Percentiles rank a stretch among this genome's conserved stretches.
Evolutionary conservation across 2,888 invertebrate species (phyloP).

Genomic region (Mythimna lalbum): DNA sequence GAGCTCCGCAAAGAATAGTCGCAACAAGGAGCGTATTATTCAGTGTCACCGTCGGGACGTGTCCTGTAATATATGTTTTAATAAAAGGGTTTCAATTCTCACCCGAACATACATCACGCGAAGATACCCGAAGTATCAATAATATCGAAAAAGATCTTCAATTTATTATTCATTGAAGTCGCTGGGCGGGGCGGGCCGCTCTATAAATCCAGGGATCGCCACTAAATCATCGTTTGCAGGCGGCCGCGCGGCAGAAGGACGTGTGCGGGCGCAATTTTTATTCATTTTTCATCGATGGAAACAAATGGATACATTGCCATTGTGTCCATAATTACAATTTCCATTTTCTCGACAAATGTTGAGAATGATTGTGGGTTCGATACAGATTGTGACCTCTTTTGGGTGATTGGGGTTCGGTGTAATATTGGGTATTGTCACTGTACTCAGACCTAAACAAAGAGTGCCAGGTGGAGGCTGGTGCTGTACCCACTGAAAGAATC

Average conservation of each 20-base stretch:
- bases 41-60: slow-evolving; percentile 88
- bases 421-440: slow-evolving; percentile 78
- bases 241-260: slow-evolving; percentile 71
- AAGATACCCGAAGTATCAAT: slow-evolving; percentile 87
- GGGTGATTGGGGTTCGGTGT: slow-evolving; percentile 60
- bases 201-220: slow-evolving; percentile 86
- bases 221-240: slow-evolving; percentile 86
- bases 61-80: slow-evolving; percentile 90
- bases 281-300: slow-evolving; percentile 77
- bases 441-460: slow-evolving; percentile 83
- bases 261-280: slow-evolving; percentile 79
- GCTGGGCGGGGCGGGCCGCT: slow-evolving; percentile 78
- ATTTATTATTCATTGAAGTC: slow-evolving; percentile 89
- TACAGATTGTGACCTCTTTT: slow-evolving; percentile 29
- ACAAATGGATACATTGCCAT: slow-evolving; percentile 77
- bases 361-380: slow-evolving; percentile 25
- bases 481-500: slow-evolving; percentile 83
- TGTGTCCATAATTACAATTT: slow-evolving; percentile 69
- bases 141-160: slow-evolving; percentile 87
- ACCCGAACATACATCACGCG: slow-evolving; percentile 86
- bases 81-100: slow-evolving; percentile 90
- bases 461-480: slow-evolving; percentile 79
- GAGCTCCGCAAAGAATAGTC: slow-evolving; percentile 82
- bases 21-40: slow-evolving; percentile 89
- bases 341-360: slow-evolving; percentile 42